Evolutionary conservation across 2,797 vertebrate genomes (phyloP).

Genomic region (Crenuchus spilurus): DNA sequence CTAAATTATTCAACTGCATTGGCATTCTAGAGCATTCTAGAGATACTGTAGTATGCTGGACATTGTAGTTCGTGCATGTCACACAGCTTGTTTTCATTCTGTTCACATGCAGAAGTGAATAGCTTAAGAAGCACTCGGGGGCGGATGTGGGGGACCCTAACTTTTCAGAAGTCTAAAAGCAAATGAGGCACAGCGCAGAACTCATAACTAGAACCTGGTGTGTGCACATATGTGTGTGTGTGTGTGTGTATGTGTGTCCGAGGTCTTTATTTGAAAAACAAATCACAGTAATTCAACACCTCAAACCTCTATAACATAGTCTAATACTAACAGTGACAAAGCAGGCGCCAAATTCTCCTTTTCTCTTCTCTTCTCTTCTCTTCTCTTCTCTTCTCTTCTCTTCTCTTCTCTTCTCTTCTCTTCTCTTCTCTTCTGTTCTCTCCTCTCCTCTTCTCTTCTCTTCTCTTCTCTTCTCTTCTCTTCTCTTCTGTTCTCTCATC

Average conservation of each 20-base stretch:
- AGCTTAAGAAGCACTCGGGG: not conserved
- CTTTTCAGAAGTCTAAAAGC: not conserved
- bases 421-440: not conserved
- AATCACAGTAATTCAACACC: slow-evolving; percentile 4
- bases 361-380: not conserved
- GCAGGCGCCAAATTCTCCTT: not conserved
- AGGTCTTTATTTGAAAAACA: not conserved
- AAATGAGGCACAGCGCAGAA: not conserved
- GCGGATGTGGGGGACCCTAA: not conserved
- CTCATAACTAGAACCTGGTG: not conserved
- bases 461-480: no score
- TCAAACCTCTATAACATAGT: no score
- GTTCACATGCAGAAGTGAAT: not conserved
- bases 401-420: not conserved
- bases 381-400: not conserved
- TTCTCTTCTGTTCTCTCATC: not conserved
- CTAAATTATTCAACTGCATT: no score
- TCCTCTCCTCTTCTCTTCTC: not conserved
- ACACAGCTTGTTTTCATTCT: not conserved
- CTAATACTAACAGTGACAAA: no score
- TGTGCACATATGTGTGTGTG: not conserved
- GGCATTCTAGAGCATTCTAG: no score
- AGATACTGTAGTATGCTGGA: no score
- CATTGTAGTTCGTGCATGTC: not conserved
- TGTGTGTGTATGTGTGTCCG: not conserved